Conservation (phyloP, 2,113 vertebrate genomes). For the Bubalus kerabau region DNA sequence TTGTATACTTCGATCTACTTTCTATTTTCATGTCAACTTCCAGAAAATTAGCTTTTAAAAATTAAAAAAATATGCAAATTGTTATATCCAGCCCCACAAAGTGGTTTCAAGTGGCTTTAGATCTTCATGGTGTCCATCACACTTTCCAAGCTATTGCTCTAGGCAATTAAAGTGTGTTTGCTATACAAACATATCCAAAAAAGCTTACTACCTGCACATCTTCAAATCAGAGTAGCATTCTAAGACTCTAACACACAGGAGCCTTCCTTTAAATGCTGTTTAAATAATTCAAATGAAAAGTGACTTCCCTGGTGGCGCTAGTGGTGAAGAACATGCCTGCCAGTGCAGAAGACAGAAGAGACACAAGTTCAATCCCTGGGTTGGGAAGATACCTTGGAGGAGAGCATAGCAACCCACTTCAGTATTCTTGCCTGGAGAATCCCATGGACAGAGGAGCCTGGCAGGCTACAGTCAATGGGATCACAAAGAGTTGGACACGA, state of each 20-base stretch:
- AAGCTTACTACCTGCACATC: background rate
- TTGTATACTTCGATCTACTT: background rate
- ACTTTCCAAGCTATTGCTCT: background rate
- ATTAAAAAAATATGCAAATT: background rate
- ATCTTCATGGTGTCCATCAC: background rate
- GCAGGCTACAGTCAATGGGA: background rate
- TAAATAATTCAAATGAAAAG: background rate
- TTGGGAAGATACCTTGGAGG: background rate
- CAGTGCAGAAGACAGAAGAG: background rate
- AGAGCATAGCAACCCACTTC: background rate
- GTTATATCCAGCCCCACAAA: background rate
- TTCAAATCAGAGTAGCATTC: background rate
- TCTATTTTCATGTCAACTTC: background rate
- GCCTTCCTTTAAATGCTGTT: background rate
- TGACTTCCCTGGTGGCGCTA: fast-evolving
- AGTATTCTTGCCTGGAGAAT: background rate
- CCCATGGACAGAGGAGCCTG: background rate
- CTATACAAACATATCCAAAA: background rate
- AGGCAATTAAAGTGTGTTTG: background rate
- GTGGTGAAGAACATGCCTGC: background rate
- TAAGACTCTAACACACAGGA: background rate
- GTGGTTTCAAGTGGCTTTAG: background rate
- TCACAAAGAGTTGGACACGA: fast-evolving
- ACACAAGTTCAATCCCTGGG: background rate
- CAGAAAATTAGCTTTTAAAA: background rate